These are phyloP conservation scores for Lymantria dispar DNA, from an alignment of 2,888 invertebrate species.

Conservation along the genomic window DNA sequence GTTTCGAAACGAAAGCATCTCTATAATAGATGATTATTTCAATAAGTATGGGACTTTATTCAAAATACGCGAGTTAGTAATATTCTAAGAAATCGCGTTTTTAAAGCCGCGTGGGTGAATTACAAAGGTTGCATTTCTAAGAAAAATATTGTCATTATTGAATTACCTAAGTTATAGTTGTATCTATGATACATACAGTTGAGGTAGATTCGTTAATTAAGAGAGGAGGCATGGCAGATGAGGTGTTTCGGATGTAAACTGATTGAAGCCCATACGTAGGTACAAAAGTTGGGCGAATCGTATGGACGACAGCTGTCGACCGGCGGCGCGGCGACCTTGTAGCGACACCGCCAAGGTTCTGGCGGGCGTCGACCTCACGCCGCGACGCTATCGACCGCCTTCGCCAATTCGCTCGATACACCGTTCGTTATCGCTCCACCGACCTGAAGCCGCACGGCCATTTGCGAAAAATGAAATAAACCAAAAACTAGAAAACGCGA, in stretches of 20 bases:
- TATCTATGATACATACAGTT: background rate
- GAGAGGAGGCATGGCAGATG: background rate
- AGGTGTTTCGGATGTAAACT: conserved; percentile 3
- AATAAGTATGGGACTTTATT: too few species aligned
- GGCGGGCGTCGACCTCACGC: conserved; percentile 49
- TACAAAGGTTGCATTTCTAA: too few species aligned
- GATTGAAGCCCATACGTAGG: background rate
- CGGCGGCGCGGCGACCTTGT: conserved; percentile 47
- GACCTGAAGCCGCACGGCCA: background rate
- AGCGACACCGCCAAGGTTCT: conserved; percentile 54
- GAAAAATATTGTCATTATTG: too few species aligned
- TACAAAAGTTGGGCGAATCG: conserved; percentile 6
- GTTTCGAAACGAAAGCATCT: too few species aligned
- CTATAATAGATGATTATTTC: too few species aligned
- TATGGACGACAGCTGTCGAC: conserved; percentile 37
- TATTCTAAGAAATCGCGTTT: too few species aligned
- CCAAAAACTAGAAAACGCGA: conserved; percentile 3
- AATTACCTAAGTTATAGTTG: too few species aligned
- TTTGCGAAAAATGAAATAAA: conserved; percentile 10
- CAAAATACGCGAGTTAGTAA: too few species aligned
- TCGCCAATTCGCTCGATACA: conserved; percentile 15
- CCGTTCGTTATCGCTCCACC: conserved; percentile 11
- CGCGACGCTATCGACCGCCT: conserved; percentile 40
- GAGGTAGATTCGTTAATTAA: background rate
- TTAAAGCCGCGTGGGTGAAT: too few species aligned